Percentiles rank a stretch among this genome's conserved stretches.
These are phyloP conservation scores for Hozukius guyotensis DNA, from an alignment of 2,797 vertebrate genomes.

Conservation along the genomic window DNA sequence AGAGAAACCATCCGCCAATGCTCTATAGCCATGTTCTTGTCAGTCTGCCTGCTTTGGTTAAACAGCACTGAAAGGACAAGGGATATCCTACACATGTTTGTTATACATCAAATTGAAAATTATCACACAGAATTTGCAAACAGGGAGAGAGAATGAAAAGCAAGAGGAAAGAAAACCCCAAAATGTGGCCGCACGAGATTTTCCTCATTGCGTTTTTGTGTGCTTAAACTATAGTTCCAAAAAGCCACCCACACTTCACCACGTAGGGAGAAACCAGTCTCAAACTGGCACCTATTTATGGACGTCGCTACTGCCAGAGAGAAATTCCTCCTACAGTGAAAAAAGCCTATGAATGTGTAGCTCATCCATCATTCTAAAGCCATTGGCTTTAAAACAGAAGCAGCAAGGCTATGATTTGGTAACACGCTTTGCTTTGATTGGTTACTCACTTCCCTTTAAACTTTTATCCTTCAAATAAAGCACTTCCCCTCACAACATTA, in stretches of 20 bases:
- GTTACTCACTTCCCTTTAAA: constrained; percentile 61
- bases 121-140: constrained; percentile 65
- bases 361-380: constrained; percentile 83
- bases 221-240: constrained; percentile 68
- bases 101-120: constrained; percentile 71
- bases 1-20: constrained; percentile 53
- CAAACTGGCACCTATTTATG: constrained; percentile 86
- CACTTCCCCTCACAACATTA: constrained; percentile 22
- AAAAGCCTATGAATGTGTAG: constrained; percentile 69
- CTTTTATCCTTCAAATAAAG: constrained; percentile 43
- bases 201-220: constrained; percentile 74
- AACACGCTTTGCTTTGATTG: constrained; percentile 70
- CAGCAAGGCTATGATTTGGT: constrained; percentile 75
- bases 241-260: constrained; percentile 83
- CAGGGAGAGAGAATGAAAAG: constrained; percentile 36
- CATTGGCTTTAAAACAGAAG: constrained; percentile 76
- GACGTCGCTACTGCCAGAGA: constrained; percentile 79
- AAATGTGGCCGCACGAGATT: constrained; percentile 70
- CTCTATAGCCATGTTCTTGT: constrained; percentile 49
- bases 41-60: constrained; percentile 59
- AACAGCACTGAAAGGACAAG: constrained; percentile 39
- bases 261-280: constrained; percentile 75
- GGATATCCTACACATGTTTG: constrained; percentile 72
- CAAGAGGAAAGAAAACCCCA: constrained; percentile 60
- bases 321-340: constrained; percentile 75